Evolutionary conservation across 2,888 invertebrate species (phyloP).

Genomic region (Callosobruchus maculatus): DNA sequence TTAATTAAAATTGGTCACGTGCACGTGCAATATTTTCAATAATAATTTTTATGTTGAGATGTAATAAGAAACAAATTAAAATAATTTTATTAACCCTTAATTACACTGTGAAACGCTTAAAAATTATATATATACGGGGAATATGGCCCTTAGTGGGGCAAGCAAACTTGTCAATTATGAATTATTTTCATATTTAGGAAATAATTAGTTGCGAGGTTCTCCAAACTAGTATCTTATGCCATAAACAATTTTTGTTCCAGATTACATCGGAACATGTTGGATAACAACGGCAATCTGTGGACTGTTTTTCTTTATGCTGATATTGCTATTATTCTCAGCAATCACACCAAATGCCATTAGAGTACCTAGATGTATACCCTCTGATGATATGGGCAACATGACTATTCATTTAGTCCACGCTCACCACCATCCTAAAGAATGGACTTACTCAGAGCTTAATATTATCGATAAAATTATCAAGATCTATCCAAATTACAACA

Average conservation of each 20-base stretch:
- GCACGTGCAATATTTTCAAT: too few relatives aligned
- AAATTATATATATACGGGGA: too few relatives aligned
- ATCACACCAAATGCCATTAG: conserved; percentile 21
- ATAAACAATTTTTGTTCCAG: conserved; percentile 24
- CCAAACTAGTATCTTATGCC: too few relatives aligned
- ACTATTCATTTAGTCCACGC: conserved; percentile 43
- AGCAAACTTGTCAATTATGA: too few relatives aligned
- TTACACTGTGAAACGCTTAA: too few relatives aligned
- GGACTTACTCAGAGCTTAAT: conserved; percentile 31
- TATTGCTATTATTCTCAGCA: conserved; percentile 29
- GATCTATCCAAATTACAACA: conserved; percentile 37
- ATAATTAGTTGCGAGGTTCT: too few relatives aligned
- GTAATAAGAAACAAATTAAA: too few relatives aligned
- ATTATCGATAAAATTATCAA: conserved; percentile 37
- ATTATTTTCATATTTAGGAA: too few relatives aligned
- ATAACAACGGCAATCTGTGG: conserved; percentile 33
- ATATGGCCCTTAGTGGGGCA: too few relatives aligned
- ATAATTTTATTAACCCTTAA: too few relatives aligned
- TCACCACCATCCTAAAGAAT: conserved; percentile 25
- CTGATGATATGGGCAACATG: conserved; percentile 29
- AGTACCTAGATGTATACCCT: conserved; percentile 30
- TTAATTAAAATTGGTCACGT: too few relatives aligned
- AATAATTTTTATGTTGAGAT: too few relatives aligned
- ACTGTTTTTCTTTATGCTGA: conserved; percentile 33
- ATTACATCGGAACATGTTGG: conserved; percentile 41